Base-by-base conservation (phyloP, 2,888 invertebrate species). In the Reticulitermes lucifugus region DNA sequence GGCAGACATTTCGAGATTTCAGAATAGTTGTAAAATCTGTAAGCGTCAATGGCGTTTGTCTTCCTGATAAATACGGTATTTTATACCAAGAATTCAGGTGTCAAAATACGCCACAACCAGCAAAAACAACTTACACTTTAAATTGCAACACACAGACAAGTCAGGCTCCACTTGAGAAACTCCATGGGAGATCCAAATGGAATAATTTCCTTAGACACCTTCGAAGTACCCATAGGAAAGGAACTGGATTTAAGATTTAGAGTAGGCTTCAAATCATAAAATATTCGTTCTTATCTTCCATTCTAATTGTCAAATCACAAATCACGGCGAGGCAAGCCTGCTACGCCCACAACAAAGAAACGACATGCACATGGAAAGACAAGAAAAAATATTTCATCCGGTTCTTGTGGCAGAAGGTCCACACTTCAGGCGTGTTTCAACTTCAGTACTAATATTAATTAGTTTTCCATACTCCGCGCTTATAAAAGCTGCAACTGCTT, bases 261-360 rank as follows among this genome's bases (percentile, higher is more conserved):
- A 70, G 81, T 70, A 81, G 43, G 46, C 81, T 41, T 70, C 46
- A 81, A 81, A 35, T 73, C 81, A 65, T 85, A 81, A 81, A 80
- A 75, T 82, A 41, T 73, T 80, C 46, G 59, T 80, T 85, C 82
- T 81, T 85, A 85, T 85, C 81, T 81, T 81, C 85, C 73, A 41
- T 65, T 70, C 75, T 85, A 81, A 41, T 81, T 51, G 84, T 77
- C 59, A 84, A 77, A 84, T 79, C 51, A 85, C 85, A 85, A 85
- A 85, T 85, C 85, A 85, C 81, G 22, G 73, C 71, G 73, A 81
- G 59, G 65, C n/a, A 81, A 81, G 71, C 6, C 81, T 51, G 73
- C 81, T 71, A 85, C 85, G 81, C 85, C 85, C 81, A n/a, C 41
- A 55, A 59, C 59, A 81, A 81, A 43, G 18, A 55, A 18, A 1